Conservation (phyloP, 2,888 invertebrate species). For the Drosophila paucipuncta region DNA sequence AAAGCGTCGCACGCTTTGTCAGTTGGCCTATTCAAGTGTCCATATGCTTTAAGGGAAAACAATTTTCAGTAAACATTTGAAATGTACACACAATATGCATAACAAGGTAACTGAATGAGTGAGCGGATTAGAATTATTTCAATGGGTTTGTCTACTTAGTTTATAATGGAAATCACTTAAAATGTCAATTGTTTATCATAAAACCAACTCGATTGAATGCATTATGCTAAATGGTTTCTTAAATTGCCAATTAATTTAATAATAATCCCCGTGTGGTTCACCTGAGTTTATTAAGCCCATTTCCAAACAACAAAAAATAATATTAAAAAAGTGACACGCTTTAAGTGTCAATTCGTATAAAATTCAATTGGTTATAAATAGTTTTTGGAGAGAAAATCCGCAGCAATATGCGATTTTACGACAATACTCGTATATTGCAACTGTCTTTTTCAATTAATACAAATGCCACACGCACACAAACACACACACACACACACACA, state of each 20-base stretch:
- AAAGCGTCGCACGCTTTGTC: conserved; percentile 30
- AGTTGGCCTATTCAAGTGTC: conserved; percentile 33
- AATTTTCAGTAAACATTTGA: conserved; percentile 18
- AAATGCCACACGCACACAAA: conserved; percentile 28
- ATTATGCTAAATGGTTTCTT: neutral
- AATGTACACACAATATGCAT: neutral
- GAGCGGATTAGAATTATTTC: neutral
- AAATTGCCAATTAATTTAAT: neutral
- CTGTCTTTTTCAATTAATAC: conserved; percentile 72
- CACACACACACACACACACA: conserved; percentile 20
- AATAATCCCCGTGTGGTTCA: neutral
- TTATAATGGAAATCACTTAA: neutral
- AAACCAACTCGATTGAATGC: neutral
- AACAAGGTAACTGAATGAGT: neutral
- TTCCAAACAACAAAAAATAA: neutral
- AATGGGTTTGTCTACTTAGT: neutral
- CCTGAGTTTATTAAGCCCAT: conserved; percentile 22
- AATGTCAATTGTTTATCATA: neutral
- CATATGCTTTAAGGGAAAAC: conserved; percentile 45
- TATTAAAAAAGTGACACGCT: conserved; percentile 19
- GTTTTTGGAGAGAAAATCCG: conserved; percentile 21
- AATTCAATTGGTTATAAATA: conserved; percentile 49
- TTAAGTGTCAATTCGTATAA: conserved; percentile 48
- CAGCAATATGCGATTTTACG: conserved; percentile 9
- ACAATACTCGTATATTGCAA: conserved; percentile 27